Evolutionary conservation across 2,888 invertebrate species (phyloP), one percentile per base, ranked within the genome.

Genomic region (Phengaris arion): DNA sequence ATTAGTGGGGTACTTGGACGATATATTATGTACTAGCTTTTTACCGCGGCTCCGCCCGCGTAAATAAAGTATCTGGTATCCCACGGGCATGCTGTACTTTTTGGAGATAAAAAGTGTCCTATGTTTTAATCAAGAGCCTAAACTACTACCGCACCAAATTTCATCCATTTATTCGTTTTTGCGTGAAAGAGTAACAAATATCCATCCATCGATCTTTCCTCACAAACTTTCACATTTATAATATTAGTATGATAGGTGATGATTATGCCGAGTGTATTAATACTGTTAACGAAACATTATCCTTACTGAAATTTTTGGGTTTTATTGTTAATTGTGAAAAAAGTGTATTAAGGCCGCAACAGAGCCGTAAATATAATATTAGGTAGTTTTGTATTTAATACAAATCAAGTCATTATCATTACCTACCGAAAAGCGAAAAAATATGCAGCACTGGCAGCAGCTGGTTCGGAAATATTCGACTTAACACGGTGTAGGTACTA

Each of bases 261-360:
- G 22, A 22, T n/a, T 78, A 76, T 59, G 59, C 22, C 2, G 74
- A 76, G n/a, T 78, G 78, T 13, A 3, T 70, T 10, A 45, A 46
- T 10, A 76, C 76, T 59, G 74, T 76, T 4, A 75, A 75, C 15
- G 76, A 77, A 51, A 77, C 77, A 10, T 57, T 77, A 64, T 15
- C 51, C 22, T 73, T 76, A 59, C 51, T 78, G 35, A n/a, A 72
- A 15, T 78, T 77, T 74, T 48, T 78, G 74, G 79, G 79, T 3
- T 79, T 79, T 54, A 55, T 79, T 6, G 46, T 79, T 10, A 79
- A 79, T 57, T 75, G 15, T 52, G 54, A 76, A 8, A 77, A 79
- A 46, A 78, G 78, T 69, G 45, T 4, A 0, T 54, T 79, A 12
- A 6, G 51, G 48, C 79, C 78, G 48, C 7, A 35, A 72, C 75